Percentiles rank a stretch among this genome's conserved stretches.
Evolutionary conservation across 2,888 invertebrate species (phyloP).

Genomic region (Sipha maydis): DNA sequence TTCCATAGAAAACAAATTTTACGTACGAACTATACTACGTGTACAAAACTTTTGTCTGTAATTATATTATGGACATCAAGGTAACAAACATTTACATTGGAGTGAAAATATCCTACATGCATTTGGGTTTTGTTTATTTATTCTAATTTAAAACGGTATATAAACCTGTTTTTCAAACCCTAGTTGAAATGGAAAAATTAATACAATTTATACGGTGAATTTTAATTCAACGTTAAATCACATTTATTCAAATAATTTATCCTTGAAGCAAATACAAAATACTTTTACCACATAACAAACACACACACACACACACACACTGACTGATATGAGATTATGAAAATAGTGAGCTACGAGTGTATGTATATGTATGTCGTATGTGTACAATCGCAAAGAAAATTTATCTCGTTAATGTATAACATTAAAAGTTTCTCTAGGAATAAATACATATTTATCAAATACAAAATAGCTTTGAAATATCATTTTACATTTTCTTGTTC

Average conservation of each 20-base stretch:
- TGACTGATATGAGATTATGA: too few species aligned
- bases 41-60: background rate
- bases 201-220: conserved; percentile 11
- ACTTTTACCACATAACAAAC: background rate
- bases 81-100: background rate
- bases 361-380: too few species aligned
- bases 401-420: too few species aligned
- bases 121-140: background rate
- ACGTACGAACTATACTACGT: background rate
- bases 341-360: too few species aligned
- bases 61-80: background rate
- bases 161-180: background rate
- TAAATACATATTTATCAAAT: too few species aligned
- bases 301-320: too few species aligned
- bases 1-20: background rate
- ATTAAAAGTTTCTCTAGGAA: too few species aligned
- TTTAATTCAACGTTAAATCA: conserved; percentile 24
- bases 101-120: background rate
- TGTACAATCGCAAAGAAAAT: too few species aligned
- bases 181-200: background rate
- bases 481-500: too few species aligned
- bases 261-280: background rate
- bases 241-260: background rate
- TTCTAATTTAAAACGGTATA: background rate
- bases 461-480: too few species aligned